Evolutionary conservation across 2,888 invertebrate genomes (phyloP).

Genomic region (Ochropleura leucogaster): DNA sequence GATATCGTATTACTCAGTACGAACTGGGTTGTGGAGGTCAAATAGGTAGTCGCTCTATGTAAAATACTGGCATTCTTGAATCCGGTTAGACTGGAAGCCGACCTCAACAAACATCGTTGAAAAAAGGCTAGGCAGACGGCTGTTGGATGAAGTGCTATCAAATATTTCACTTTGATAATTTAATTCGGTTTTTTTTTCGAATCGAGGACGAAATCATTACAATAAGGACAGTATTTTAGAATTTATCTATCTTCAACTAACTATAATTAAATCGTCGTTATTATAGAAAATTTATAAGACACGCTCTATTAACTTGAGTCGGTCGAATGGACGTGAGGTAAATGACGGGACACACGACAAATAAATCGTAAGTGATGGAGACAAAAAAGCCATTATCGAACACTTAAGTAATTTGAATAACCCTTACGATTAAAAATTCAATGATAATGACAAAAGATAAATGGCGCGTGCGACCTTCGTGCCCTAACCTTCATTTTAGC

Average conservation of each 20-base stretch:
- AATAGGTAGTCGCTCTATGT: too few relatives aligned
- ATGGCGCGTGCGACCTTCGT: conserved; percentile 53
- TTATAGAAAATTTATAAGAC: conserved; percentile 43
- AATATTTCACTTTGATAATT: conserved; percentile 50
- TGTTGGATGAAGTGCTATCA: conserved; percentile 9
- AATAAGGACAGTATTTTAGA: conserved; percentile 26
- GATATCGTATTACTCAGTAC: too few relatives aligned
- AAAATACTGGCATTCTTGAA: too few relatives aligned
- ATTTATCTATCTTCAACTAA: conserved; percentile 39
- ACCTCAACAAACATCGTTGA: too few relatives aligned
- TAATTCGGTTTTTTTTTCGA: not conserved
- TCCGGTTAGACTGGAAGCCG: too few relatives aligned
- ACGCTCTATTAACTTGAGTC: conserved; percentile 42
- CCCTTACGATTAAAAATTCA: conserved; percentile 51
- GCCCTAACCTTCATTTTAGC: conserved; percentile 53
- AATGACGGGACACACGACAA: conserved; percentile 23
- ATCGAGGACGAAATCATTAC: conserved; percentile 1
- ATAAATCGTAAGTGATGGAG: conserved; percentile 24
- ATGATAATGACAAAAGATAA: conserved; percentile 53
- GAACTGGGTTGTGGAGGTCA: too few relatives aligned
- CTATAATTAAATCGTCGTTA: conserved; percentile 49
- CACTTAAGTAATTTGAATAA: conserved; percentile 55
- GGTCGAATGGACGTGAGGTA: conserved; percentile 29
- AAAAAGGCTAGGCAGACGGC: too few relatives aligned
- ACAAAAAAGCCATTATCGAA: conserved; percentile 37